A percentile compares a stretch with the other conserved stretches of the same genome.
phyloP scores from a whole-genome alignment of 2,797 vertebrate species.

The Brachyalestes nurse region DNA sequence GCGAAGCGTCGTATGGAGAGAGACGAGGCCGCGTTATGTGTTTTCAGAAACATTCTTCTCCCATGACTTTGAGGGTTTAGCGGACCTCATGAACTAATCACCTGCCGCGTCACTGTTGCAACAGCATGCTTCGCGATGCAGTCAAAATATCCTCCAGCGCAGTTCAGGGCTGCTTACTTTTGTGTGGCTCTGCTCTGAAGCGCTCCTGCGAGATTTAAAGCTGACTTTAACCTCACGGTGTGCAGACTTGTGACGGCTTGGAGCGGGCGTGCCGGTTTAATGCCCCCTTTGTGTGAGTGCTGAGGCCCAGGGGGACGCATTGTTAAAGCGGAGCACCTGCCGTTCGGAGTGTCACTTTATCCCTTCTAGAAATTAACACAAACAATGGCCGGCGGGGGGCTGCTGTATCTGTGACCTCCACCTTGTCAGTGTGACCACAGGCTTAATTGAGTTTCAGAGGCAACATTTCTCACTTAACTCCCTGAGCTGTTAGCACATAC shows the following conservation, averaged over 20 bases:
- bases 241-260: conserved; percentile 26
- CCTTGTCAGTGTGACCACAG: conserved; percentile 70
- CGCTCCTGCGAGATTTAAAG: conserved; percentile 48
- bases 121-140: conserved; percentile 37
- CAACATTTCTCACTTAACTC: conserved; percentile 35
- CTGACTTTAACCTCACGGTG: conserved; percentile 47
- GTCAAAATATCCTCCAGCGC: conserved; percentile 37
- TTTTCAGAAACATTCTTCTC: conserved; percentile 51
- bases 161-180: conserved; percentile 33
- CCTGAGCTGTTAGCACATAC: conserved; percentile 32
- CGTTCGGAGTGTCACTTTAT: conserved; percentile 74
- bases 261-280: conserved; percentile 11
- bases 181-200: conserved; percentile 21
- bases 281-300: conserved; percentile 29
- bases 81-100: conserved; percentile 47
- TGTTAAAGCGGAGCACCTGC: conserved; percentile 72
- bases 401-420: conserved; percentile 66
- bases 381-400: conserved; percentile 64
- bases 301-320: conserved; percentile 46
- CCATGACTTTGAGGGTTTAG: conserved; percentile 37
- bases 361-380: conserved; percentile 66
- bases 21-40: conserved; percentile 53
- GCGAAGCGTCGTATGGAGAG: conserved; percentile 60
- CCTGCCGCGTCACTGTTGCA: conserved; percentile 59
- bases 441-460: conserved; percentile 43